A percentile compares a stretch with the other conserved stretches of the same genome.
Conservation (phyloP, 2,888 invertebrate genomes). For the Diaperis boleti region DNA sequence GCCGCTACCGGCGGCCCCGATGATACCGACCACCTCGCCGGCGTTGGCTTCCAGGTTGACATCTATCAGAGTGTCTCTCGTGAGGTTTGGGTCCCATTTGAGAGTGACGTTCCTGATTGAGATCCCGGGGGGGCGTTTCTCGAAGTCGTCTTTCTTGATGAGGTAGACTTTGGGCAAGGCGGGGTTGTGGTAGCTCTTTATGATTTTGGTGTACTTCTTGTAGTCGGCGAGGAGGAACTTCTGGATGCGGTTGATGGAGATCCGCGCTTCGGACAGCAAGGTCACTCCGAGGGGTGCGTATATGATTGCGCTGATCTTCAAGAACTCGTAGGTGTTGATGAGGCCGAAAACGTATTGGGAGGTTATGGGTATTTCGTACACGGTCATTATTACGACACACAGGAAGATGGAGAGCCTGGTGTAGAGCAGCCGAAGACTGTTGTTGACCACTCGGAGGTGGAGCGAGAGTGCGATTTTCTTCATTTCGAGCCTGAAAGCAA, state of each 20-base stretch:
- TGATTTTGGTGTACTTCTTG: background rate
- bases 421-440: conserved; percentile 87
- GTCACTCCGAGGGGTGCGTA: conserved; percentile 74
- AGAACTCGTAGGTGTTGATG: conserved; percentile 88
- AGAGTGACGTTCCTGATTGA: conserved; percentile 71
- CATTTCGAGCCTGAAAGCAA: conserved; percentile 74
- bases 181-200: background rate
- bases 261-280: conserved; percentile 61
- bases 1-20: conserved; percentile 74
- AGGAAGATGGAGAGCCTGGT: conserved; percentile 87
- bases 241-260: conserved; percentile 70
- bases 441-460: conserved; percentile 79
- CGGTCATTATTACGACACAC: conserved; percentile 80
- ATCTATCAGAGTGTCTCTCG: conserved; percentile 68
- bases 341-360: conserved; percentile 88
- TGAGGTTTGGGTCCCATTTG: conserved; percentile 70
- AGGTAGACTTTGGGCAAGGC: background rate
- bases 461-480: conserved; percentile 77
- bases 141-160: background rate
- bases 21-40: conserved; percentile 69
- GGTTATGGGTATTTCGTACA: conserved; percentile 77
- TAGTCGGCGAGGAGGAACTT: conserved; percentile 62
- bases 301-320: conserved; percentile 76
- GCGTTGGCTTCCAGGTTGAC: conserved; percentile 74
- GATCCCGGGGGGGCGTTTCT: background rate